A percentile compares a stretch with the other conserved stretches of the same genome.
Conservation (phyloP, 2,113 vertebrate genomes). For the Trachemys scripta region DNA sequence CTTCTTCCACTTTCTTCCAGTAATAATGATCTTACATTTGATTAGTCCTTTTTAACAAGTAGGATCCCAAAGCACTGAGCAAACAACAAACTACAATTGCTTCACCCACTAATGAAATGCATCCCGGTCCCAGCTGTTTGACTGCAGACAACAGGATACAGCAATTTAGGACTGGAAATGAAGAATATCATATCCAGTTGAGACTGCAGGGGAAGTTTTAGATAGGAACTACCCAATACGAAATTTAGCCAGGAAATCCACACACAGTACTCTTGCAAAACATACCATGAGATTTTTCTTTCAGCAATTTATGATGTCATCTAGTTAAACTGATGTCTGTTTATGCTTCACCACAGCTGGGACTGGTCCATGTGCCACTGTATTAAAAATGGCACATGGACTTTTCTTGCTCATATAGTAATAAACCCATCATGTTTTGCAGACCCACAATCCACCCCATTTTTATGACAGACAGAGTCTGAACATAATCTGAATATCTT, state of each 20-base stretch:
- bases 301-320: conserved; percentile 29
- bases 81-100: fast-evolving
- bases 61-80: background rate
- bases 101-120: background rate
- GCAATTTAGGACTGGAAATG: background rate
- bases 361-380: background rate
- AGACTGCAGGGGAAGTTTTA: background rate
- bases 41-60: background rate
- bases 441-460: background rate
- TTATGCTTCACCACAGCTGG: background rate
- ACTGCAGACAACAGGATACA: fast-evolving
- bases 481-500: background rate
- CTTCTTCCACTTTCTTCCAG: fast-evolving
- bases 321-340: conserved; percentile 25
- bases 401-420: conserved; percentile 11
- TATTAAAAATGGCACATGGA: background rate
- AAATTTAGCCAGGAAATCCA: conserved; percentile 51
- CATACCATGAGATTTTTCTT: conserved; percentile 41
- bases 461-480: conserved; percentile 14
- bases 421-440: background rate
- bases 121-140: background rate
- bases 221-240: conserved; percentile 50
- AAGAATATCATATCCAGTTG: conserved; percentile 17
- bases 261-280: conserved; percentile 22
- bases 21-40: background rate